These are phyloP conservation scores for Machimus rusticus DNA, from an alignment of 2,888 invertebrate genomes.

Conservation along the genomic window DNA sequence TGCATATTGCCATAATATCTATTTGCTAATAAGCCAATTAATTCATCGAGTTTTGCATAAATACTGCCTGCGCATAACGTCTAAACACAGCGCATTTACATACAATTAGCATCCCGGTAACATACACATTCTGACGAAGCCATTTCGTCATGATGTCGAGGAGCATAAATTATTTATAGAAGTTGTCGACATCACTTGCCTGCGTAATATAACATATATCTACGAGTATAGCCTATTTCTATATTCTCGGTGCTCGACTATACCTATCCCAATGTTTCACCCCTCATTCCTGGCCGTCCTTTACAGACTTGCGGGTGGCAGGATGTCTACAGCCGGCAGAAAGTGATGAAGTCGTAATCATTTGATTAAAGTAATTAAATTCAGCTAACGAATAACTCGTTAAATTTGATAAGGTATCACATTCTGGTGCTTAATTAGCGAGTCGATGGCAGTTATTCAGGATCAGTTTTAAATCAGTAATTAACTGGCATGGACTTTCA, in stretches of 20 bases:
- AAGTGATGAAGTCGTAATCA: constrained; percentile 41
- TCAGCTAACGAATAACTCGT: constrained; percentile 41
- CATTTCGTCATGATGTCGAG: constrained; percentile 25
- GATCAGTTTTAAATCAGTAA: constrained; percentile 36
- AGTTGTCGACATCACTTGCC: constrained; percentile 37
- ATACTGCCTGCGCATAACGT: constrained; percentile 24
- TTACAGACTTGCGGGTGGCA: not conserved
- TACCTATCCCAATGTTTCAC: not conserved
- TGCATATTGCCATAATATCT: constrained; percentile 31
- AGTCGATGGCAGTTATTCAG: constrained; percentile 40
- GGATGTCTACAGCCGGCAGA: constrained; percentile 22
- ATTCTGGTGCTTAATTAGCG: constrained; percentile 39
- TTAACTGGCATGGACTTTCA: constrained; percentile 29
- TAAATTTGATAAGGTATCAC: constrained; percentile 39
- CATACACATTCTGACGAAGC: not conserved
- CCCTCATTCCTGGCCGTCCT: not conserved
- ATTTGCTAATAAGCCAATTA: constrained; percentile 40
- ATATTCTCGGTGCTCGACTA: not conserved
- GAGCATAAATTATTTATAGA: constrained; percentile 40
- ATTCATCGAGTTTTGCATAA: constrained; percentile 35
- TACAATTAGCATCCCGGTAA: constrained; percentile 25
- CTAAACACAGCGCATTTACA: constrained; percentile 24
- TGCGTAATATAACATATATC: not conserved
- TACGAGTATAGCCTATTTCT: not conserved
- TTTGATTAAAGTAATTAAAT: constrained; percentile 41